Conservation (phyloP, 35 echinoderm and acorn worm genomes). For the Apostichopus japonicus region DNA sequence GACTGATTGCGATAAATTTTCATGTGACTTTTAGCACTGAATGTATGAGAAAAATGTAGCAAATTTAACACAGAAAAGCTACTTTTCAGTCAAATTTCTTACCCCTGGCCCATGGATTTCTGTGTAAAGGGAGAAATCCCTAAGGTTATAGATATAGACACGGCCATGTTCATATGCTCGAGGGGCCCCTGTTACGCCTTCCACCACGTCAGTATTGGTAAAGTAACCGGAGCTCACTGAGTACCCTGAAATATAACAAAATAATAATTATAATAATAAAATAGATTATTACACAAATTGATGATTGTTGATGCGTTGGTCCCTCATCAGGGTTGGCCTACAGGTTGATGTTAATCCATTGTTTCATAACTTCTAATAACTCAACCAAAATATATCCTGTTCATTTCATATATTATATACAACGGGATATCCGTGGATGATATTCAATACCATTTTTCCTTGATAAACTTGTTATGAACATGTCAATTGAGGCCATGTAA, state of each 20-base stretch:
- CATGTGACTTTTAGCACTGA: background rate
- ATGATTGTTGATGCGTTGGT: too few relatives aligned
- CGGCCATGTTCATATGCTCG: constrained; percentile 87
- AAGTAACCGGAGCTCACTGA: constrained; percentile 93
- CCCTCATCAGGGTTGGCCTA: too few relatives aligned
- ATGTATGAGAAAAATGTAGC: background rate
- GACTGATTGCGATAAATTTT: background rate
- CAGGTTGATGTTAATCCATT: too few relatives aligned
- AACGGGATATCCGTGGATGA: too few relatives aligned
- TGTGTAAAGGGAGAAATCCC: constrained; percentile 68
- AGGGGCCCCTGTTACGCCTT: constrained; percentile 90
- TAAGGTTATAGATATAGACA: constrained; percentile 88
- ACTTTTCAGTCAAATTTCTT: background rate
- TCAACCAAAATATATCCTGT: too few relatives aligned
- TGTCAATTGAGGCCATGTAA: too few relatives aligned
- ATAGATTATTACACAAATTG: too few relatives aligned
- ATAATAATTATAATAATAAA: too few relatives aligned
- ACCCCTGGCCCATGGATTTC: constrained; percentile 82
- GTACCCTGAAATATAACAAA: constrained; percentile 66
- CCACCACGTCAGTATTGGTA: constrained; percentile 26
- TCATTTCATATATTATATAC: too few relatives aligned
- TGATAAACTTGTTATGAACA: too few relatives aligned
- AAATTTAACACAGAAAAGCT: background rate
- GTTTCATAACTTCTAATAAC: too few relatives aligned
- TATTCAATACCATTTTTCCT: too few relatives aligned